Percentiles rank a stretch among this genome's conserved stretches.
Evolutionary conservation across 1,140 invertebrate species (phyloP).

Genomic region (Oreohelix idahoensis): DNA sequence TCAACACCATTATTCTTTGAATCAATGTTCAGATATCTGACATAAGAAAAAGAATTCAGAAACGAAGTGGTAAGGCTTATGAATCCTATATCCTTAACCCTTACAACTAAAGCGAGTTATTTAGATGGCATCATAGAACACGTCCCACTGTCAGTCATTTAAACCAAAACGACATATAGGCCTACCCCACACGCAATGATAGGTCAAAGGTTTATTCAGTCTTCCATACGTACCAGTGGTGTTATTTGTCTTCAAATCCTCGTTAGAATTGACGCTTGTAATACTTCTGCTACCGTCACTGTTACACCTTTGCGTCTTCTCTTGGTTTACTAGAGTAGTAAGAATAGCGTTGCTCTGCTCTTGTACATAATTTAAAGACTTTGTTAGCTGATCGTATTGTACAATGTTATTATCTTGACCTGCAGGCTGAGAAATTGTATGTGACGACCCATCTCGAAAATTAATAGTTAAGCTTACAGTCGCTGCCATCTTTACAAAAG

Average conservation of each 20-base stretch:
- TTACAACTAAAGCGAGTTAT: too few relatives aligned
- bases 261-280: background rate
- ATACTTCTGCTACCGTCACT: background rate
- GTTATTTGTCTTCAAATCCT: background rate
- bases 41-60: too few relatives aligned
- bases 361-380: conserved; percentile 1
- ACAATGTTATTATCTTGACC: background rate
- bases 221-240: background rate
- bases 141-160: too few relatives aligned
- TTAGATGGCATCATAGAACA: too few relatives aligned
- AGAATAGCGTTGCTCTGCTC: background rate
- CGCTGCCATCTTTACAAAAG: background rate
- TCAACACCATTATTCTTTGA: too few relatives aligned
- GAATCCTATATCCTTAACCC: too few relatives aligned
- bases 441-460: background rate
- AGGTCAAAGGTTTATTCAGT: too few relatives aligned
- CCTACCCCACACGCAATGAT: too few relatives aligned
- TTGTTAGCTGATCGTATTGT: background rate
- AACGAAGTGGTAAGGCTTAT: too few relatives aligned
- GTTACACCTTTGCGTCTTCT: background rate
- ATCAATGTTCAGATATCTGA: too few relatives aligned
- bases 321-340: background rate
- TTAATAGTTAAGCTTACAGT: background rate
- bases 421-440: background rate
- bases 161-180: too few relatives aligned